These are phyloP conservation scores for Microtus richardsoni DNA, from an alignment of 2,113 vertebrate species.

Conservation along the genomic window DNA sequence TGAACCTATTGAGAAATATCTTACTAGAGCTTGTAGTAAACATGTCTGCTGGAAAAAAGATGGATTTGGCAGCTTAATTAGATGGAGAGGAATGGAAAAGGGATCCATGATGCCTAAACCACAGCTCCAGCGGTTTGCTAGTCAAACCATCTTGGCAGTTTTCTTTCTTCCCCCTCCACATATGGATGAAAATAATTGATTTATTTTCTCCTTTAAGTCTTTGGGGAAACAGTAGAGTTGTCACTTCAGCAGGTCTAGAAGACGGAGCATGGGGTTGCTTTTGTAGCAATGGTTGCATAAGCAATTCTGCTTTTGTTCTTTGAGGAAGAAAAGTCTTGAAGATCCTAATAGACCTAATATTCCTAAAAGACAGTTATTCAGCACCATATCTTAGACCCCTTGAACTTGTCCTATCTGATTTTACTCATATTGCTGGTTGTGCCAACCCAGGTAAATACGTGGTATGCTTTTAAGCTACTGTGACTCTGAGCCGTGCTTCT, in stretches of 20 bases:
- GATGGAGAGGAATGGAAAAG: background rate
- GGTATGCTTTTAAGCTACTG: background rate
- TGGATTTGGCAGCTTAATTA: constrained; percentile 47
- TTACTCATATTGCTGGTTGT: background rate
- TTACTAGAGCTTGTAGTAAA: constrained; percentile 18
- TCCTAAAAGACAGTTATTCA: background rate
- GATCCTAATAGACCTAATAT: background rate
- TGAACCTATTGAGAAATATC: constrained; percentile 42
- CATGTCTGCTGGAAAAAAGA: constrained; percentile 22
- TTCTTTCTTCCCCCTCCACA: background rate
- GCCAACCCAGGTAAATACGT: background rate
- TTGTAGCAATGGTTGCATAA: background rate
- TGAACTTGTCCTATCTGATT: background rate
- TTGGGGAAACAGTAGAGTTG: background rate
- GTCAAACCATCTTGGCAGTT: background rate
- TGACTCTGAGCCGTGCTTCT: background rate
- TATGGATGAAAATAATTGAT: constrained; percentile 7
- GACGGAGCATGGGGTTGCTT: background rate
- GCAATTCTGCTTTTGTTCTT: background rate
- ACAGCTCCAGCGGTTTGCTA: background rate
- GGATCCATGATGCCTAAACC: constrained; percentile 26
- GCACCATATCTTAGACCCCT: background rate
- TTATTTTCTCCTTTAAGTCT: background rate
- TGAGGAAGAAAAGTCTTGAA: background rate
- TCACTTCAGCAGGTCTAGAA: background rate